These are phyloP conservation scores for Spea hammondii DNA, from an alignment of 2,797 vertebrate genomes.

Conservation along the genomic window DNA sequence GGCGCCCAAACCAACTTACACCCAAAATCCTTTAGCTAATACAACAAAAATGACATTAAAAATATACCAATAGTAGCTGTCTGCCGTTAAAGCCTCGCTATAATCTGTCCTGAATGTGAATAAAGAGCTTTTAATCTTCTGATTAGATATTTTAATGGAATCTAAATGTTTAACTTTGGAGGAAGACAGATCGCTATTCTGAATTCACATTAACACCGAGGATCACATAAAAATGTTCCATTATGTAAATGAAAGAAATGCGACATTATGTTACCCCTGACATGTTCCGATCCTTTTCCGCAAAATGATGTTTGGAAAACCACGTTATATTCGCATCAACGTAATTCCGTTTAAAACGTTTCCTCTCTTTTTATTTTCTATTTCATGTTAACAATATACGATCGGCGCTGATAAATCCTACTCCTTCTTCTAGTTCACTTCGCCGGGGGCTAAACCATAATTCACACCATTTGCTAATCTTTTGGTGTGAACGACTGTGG, in stretches of 20 bases:
- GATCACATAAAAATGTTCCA: slow-evolving; percentile 52
- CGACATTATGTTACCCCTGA: slow-evolving; percentile 35
- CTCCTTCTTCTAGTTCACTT: neutral
- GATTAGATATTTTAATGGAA: slow-evolving; percentile 69
- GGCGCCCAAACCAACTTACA: no score
- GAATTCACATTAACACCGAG: slow-evolving; percentile 57
- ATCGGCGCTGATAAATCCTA: slow-evolving; percentile 2
- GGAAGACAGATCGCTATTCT: slow-evolving; percentile 61
- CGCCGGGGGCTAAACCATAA: neutral
- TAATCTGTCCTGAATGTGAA: slow-evolving; percentile 62
- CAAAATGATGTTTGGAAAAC: slow-evolving; percentile 22
- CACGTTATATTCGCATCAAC: slow-evolving; percentile 19
- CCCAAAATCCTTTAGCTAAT: slow-evolving; percentile 4
- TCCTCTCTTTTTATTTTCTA: slow-evolving; percentile 9
- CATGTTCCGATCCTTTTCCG: slow-evolving; percentile 21
- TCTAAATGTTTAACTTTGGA: slow-evolving; percentile 67
- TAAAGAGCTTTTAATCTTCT: slow-evolving; percentile 68
- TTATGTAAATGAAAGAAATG: slow-evolving; percentile 17
- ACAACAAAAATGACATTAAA: slow-evolving; percentile 43
- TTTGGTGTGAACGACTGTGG: neutral
- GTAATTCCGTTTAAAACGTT: slow-evolving; percentile 18
- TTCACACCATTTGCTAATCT: neutral
- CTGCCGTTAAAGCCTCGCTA: slow-evolving; percentile 53
- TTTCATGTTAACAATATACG: slow-evolving; percentile 18
- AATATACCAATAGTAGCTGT: slow-evolving; percentile 46